Evolutionary conservation across 1,140 invertebrate genomes (phyloP).

Genomic region (Globodera ellingtonae): DNA sequence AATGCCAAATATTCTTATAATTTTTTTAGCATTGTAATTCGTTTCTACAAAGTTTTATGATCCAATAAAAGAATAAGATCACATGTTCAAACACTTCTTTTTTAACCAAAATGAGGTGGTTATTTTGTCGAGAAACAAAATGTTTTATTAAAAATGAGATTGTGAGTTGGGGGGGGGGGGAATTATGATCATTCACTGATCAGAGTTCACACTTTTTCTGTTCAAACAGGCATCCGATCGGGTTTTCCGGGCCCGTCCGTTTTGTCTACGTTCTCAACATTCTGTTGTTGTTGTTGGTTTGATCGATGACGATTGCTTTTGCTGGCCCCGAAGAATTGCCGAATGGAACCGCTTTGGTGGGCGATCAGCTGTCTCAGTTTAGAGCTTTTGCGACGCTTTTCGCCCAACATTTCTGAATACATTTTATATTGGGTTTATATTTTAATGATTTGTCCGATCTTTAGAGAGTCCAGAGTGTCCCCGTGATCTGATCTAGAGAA

Average conservation of each 20-base stretch:
- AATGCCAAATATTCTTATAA: too few species aligned
- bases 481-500: too few species aligned
- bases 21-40: too few species aligned
- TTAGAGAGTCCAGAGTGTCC: too few species aligned
- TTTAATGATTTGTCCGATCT: not conserved
- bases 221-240: not conserved
- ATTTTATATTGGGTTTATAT: not conserved
- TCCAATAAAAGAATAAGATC: too few species aligned
- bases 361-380: conserved; percentile 19
- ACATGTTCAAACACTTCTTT: too few species aligned
- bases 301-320: not conserved
- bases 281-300: not conserved
- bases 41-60: too few species aligned
- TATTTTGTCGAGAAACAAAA: too few species aligned
- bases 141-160: too few species aligned
- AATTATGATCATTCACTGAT: too few species aligned
- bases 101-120: too few species aligned
- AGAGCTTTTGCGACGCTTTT: conserved; percentile 18
- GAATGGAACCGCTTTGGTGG: conserved; percentile 16
- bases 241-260: not conserved
- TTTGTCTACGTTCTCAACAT: not conserved
- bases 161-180: too few species aligned
- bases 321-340: not conserved
- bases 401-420: not conserved
- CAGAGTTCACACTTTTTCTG: not conserved